phyloP scores from a whole-genome alignment of 2,888 invertebrate species.

The Melanostoma scalare region DNA sequence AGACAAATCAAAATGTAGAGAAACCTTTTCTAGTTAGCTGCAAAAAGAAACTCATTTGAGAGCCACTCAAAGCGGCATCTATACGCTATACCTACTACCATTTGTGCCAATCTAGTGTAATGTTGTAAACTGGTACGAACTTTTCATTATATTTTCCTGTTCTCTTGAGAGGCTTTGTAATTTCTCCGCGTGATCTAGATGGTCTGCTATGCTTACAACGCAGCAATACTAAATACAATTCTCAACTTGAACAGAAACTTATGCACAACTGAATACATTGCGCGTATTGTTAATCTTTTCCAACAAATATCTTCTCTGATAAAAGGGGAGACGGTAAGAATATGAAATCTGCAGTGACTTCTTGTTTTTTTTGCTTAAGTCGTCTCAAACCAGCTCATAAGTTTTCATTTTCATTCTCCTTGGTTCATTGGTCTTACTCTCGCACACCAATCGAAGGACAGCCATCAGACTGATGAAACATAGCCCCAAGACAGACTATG shows the following conservation, averaged over 20 bases:
- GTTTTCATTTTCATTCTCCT: conserved; percentile 34
- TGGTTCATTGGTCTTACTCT: conserved; percentile 25
- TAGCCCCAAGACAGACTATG: conserved; percentile 25
- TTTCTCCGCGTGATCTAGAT: conserved; percentile 33
- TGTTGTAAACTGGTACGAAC: neutral
- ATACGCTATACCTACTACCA: conserved; percentile 6
- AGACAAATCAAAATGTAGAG: no score
- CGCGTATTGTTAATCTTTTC: no score
- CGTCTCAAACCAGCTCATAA: conserved; percentile 16
- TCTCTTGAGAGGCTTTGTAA: neutral
- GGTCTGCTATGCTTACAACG: neutral
- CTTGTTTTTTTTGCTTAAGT: neutral
- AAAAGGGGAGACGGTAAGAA: conserved; percentile 7
- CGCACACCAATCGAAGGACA: conserved; percentile 26
- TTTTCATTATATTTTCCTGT: conserved; percentile 5
- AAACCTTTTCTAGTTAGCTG: neutral
- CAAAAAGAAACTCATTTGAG: neutral
- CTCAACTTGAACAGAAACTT: no score
- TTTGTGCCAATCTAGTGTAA: no score
- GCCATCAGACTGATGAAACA: conserved; percentile 17
- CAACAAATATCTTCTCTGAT: neutral
- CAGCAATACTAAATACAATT: no score
- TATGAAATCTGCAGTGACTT: conserved; percentile 5
- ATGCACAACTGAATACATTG: no score
- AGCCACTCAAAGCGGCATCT: neutral